Evolutionary conservation across 1,140 invertebrate species (phyloP), one percentile per base, ranked within the genome.

Genomic region (Bathynomus jamesi): DNA sequence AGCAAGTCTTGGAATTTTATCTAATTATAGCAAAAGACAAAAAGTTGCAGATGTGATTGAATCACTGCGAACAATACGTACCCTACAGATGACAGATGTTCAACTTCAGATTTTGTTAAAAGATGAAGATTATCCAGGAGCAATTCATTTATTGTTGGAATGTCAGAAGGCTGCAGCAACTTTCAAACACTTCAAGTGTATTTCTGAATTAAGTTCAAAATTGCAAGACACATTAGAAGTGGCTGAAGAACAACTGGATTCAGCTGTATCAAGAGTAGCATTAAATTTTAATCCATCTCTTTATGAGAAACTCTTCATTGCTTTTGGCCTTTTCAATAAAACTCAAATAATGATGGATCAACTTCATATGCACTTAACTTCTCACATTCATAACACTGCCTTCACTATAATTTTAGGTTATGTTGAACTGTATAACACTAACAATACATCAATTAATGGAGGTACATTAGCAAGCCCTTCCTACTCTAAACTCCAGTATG

Each of bases 291-390:
- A 81, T 75, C 40, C 71, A 21, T 40, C 31, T 32, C 73, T 73
- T 63, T 79, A 79, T 70, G 78, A 77, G 46, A 79, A 77, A 61
- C 69, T 77, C 10, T 70, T 73, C 31, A 70, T 70, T 76, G 95
- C 96, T 0, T 98, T 96, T 78, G 86, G 86, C 25, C 81, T 94
- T 4, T 81, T 96, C 1, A 92, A 92, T 5, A 95, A 94, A 83
- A 92, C 89, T 0, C 87, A 96, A 81, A 90, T 89, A 4, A 92
- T 94, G 0, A 92, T 97, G 86, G 95, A 99, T 83, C 94, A 97
- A 81, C 81, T 97, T 29, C 89, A 93, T 73, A 96, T 99, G 88
- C 94, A 98, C 82, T 96, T 95, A 81, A 91, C 93, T 0, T 95
- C 92, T 63, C 91, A 93, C 0, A 92, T 98, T 65, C 95, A 97